These are phyloP conservation scores for Amphipoea lucens DNA, from an alignment of 2,888 invertebrate species.

Conservation along the genomic window DNA sequence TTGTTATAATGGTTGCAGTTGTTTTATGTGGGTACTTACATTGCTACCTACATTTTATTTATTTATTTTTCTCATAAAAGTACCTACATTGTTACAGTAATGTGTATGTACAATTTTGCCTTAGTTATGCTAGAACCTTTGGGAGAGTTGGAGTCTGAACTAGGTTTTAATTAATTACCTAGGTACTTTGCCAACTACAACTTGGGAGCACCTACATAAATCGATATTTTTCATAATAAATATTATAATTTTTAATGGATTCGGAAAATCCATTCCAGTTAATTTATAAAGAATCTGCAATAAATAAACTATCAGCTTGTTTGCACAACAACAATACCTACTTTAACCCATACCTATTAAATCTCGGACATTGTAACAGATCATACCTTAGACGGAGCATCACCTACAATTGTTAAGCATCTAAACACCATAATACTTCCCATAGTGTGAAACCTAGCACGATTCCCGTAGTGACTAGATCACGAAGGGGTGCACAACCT, in stretches of 20 bases:
- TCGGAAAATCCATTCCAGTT: conserved; percentile 8
- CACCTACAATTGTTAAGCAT: background rate
- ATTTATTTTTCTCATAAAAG: too few species aligned
- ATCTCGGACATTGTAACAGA: background rate
- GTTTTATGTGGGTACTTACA: background rate
- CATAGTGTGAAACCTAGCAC: conserved; percentile 51
- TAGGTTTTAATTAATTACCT: conserved; percentile 3
- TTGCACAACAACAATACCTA: background rate
- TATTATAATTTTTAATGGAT: conserved; percentile 5
- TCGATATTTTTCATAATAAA: conserved; percentile 1
- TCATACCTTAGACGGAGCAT: background rate
- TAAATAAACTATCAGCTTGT: background rate
- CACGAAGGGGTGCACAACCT: conserved; percentile 75
- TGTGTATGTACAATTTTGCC: too few species aligned
- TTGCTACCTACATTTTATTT: background rate
- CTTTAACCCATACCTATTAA: background rate
- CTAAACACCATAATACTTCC: conserved; percentile 7
- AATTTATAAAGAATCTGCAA: background rate
- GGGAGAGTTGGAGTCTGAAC: too few species aligned
- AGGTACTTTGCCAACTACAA: background rate
- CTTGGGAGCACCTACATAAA: background rate
- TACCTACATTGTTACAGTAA: too few species aligned
- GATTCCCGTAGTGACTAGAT: conserved; percentile 66
- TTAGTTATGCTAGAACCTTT: too few species aligned
- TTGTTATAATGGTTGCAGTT: conserved; percentile 18